Evolutionary conservation across 2,888 invertebrate species (phyloP), one percentile per base, ranked within the genome.

Genomic region (Nomada goodeniana): DNA sequence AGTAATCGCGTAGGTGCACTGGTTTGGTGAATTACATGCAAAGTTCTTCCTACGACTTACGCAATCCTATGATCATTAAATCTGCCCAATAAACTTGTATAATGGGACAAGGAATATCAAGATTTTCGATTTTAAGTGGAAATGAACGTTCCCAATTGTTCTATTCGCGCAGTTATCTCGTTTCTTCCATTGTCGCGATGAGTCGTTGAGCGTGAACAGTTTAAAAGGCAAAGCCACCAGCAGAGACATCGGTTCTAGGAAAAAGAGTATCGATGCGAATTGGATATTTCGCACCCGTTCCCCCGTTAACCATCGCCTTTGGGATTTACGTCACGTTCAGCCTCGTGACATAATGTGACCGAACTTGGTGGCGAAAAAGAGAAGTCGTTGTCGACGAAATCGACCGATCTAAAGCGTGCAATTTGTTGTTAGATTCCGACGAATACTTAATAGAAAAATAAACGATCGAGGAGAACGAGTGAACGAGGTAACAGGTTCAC

Each of bases 261-360:
- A 70, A 81, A 36, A 55, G 67, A 80, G 80, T 59, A 74, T 64
- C 69, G 64, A 26, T 44, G 57, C 26, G 57, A 67, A 52, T 44
- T 52, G 57, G 61, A 68, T 67, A 71, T 83, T 83, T 82, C 83
- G 79, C 68, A 83, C 79, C 59, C 29, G 26, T 67, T 64, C 74
- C 57, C 44, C 61, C 7, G 71, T 68, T 63, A 36, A 79, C 80
- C 72, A 53, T 75, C 63, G 63, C 57, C 50, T 69, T 82, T 72
- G n/a, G 26, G 59, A 83, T 82, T 82, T 82, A 79, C 60, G 72
- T 83, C 83, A 82, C 83, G 83, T 79, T 61, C 75, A 57, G 65
- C 50, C 74, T 73, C 68, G 83, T 76, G 83, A 83, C 55, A 70
- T 83, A 84, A 84, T 69, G 61, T 64, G 64, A 61, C 63, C 83